Percentiles rank a stretch among this genome's conserved stretches.
Evolutionary conservation across 2,888 invertebrate species (phyloP).

Genomic region (Drosophila ezoana): DNA sequence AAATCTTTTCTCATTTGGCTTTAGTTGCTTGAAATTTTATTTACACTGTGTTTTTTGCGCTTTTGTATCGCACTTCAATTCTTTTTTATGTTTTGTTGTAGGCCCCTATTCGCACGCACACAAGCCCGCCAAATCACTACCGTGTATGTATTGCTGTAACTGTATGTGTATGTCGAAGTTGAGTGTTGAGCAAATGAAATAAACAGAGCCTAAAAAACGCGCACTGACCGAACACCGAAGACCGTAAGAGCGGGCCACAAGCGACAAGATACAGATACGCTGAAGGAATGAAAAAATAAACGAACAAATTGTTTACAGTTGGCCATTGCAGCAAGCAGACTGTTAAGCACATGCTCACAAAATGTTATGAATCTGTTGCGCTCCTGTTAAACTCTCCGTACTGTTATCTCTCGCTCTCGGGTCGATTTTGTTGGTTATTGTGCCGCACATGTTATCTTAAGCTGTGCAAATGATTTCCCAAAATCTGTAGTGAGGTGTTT

Average conservation of each 20-base stretch:
- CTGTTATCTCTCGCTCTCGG: constrained; percentile 31
- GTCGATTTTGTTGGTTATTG: constrained; percentile 20
- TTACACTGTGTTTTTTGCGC: constrained; percentile 37
- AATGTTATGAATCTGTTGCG: constrained; percentile 23
- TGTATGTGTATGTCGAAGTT: constrained; percentile 54
- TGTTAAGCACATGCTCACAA: constrained; percentile 17
- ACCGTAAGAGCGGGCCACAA: constrained; percentile 50
- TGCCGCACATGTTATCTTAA: constrained; percentile 33
- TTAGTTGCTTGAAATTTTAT: constrained; percentile 32
- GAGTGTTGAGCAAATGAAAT: constrained; percentile 61
- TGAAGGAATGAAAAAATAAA: constrained; percentile 51
- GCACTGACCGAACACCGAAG: constrained; percentile 55
- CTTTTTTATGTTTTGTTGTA: constrained; percentile 61
- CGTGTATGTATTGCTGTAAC: constrained; percentile 61
- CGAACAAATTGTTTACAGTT: constrained; percentile 37
- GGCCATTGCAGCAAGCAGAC: constrained; percentile 19
- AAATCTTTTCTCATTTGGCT: constrained; percentile 41
- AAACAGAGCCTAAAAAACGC: constrained; percentile 65
- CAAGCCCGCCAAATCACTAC: constrained; percentile 77
- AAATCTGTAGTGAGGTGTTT: constrained; percentile 31
- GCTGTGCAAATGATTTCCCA: constrained; percentile 22
- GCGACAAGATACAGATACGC: constrained; percentile 56
- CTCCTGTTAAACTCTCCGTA: constrained; percentile 26
- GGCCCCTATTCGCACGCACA: constrained; percentile 67
- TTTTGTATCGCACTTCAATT: constrained; percentile 51